Base-by-base conservation (phyloP, 1,140 invertebrate genomes). In the Eumaeus atala region DNA sequence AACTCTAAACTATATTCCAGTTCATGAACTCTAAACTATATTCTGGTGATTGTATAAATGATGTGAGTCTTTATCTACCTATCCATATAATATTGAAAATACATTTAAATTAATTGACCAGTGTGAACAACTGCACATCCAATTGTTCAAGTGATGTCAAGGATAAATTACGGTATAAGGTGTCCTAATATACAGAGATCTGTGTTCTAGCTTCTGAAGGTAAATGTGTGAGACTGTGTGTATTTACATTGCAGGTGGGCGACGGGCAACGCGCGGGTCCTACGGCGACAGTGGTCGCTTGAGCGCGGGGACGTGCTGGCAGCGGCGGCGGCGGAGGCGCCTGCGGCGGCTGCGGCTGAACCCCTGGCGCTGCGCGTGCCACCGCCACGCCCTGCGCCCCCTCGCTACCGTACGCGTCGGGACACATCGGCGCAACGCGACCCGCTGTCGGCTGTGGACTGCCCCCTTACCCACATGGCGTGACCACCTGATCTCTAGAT, bases 231-330 rank as follows among this genome's bases (percentile, higher is more conserved):
- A 3, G 21, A 28, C 21, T 28, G n/a, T n/a, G n/a, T n/a, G n/a
- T n/a, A n/a, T n/a, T n/a, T n/a, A n/a, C n/a, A n/a, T n/a, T n/a
- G 21, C 56, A 72, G 72, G 47, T 72, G 66, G 58, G 50, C 64
- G 37, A 40, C 59, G 18, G 49, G 60, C 12, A 66, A 64, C 11
- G 51, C 60, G 36, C 72, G 74, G 18, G 58, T 56, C n/a, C 56
- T 77, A 63, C 67, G 71, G 16, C 73, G 77, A 3, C 77, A 77
- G 67, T 77, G 77, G 77, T 80, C 77, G 38, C 70, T 80, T 60
- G 77, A 76, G 66, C 72, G 74, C 35, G 69, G 76, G 35, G 76
- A 74, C 47, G 65, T 65, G 54, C 62, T 70, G 57, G 74, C 68
- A 16, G 68, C 62, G 44, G 69, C 66, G 44, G 72, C 66, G 53